phyloP scores from a whole-genome alignment of 1,140 invertebrate genomes.

The Drosophila murphyi region DNA sequence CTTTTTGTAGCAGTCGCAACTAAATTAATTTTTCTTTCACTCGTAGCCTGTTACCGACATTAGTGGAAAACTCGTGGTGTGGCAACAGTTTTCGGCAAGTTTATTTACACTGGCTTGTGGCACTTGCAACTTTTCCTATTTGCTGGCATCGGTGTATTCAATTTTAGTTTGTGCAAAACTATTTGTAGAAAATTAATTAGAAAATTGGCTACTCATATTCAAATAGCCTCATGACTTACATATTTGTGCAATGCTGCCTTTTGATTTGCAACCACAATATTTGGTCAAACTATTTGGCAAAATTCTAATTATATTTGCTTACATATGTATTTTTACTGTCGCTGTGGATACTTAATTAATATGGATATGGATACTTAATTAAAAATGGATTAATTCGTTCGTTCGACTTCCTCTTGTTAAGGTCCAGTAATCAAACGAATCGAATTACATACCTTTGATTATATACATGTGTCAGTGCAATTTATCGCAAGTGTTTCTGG shows the following conservation, averaged over 20 bases:
- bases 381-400: too few species aligned
- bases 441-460: background rate
- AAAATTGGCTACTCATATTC: background rate
- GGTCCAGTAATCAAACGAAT: background rate
- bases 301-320: too few species aligned
- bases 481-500: background rate
- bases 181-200: background rate
- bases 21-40: too few species aligned
- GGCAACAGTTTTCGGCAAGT: conserved; percentile 12
- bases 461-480: background rate
- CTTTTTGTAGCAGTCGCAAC: too few species aligned
- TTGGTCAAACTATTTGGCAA: too few species aligned
- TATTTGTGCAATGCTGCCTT: too few species aligned
- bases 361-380: too few species aligned
- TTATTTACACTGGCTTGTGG: background rate
- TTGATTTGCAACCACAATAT: too few species aligned
- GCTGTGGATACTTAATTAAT: too few species aligned
- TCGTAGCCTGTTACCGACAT: too few species aligned
- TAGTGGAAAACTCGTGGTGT: background rate
- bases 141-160: too few species aligned
- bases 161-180: background rate
- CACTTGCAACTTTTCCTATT: background rate
- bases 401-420: background rate
- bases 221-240: background rate
- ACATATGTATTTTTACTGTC: too few species aligned